A percentile compares a stretch with the other conserved stretches of the same genome.
These are phyloP conservation scores for Notospermus geniculatus DNA, from an alignment of 1,140 invertebrate species.

Conservation along the genomic window DNA sequence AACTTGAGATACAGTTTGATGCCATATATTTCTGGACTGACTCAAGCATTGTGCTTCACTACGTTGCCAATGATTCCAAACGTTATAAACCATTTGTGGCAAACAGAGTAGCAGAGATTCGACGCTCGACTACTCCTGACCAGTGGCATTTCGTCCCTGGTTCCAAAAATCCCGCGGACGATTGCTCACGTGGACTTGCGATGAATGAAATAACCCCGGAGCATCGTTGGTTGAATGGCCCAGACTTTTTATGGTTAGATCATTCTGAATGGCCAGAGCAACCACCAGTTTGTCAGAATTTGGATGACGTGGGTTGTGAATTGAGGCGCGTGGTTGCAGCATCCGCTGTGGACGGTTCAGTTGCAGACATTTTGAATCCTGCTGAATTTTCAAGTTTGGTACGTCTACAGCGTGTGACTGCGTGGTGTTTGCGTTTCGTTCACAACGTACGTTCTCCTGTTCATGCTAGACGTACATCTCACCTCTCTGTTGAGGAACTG, in stretches of 20 bases:
- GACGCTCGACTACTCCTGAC: constrained; percentile 9
- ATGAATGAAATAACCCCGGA: constrained; percentile 11
- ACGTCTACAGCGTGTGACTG: no score
- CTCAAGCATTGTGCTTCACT: constrained; percentile 13
- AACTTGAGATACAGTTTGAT: constrained; percentile 10
- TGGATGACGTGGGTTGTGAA: not conserved
- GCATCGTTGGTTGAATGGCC: constrained; percentile 15
- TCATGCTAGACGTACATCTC: no score
- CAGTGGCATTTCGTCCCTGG: constrained; percentile 25
- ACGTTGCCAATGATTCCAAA: constrained; percentile 25
- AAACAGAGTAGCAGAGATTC: constrained; percentile 23
- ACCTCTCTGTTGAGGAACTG: no score
- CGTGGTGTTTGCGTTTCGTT: not conserved
- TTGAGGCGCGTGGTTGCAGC: no score
- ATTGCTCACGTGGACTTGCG: constrained; percentile 22
- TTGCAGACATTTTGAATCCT: no score
- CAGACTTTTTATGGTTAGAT: not conserved
- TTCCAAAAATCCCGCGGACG: constrained; percentile 23
- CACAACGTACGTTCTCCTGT: no score
- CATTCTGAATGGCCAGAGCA: no score
- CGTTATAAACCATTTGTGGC: constrained; percentile 28
- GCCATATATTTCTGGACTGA: constrained; percentile 25
- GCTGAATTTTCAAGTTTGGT: no score
- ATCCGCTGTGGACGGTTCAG: no score
- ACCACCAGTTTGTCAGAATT: no score